These are phyloP conservation scores for Struthidea cinerea DNA, from an alignment of 2,113 vertebrate species.

Conservation along the genomic window DNA sequence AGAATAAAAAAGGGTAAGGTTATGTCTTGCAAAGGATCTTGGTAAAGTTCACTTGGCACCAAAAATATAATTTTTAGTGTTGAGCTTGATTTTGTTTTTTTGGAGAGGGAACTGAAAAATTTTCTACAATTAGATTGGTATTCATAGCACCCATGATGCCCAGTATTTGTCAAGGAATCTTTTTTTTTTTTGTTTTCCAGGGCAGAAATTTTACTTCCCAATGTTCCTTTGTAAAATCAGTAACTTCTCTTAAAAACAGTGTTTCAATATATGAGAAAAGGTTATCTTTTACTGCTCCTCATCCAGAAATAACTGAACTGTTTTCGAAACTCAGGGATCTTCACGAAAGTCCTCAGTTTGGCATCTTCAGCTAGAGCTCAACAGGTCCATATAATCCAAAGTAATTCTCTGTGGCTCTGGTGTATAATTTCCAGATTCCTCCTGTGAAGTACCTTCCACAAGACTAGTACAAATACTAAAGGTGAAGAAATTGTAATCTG, in stretches of 20 bases:
- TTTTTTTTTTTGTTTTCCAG: not conserved
- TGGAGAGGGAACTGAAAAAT: not conserved
- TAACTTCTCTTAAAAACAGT: not conserved
- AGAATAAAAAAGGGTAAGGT: rapidly evolving
- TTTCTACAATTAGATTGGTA: not conserved
- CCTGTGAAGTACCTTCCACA: not conserved
- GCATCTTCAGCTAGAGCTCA: not conserved
- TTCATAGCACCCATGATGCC: not conserved
- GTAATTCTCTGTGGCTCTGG: not conserved
- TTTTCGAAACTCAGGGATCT: not conserved
- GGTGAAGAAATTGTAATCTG: not conserved
- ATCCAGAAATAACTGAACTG: not conserved
- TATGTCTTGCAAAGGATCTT: not conserved
- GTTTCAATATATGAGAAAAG: not conserved
- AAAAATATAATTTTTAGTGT: not conserved
- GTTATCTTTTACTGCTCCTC: not conserved
- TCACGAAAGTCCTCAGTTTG: rapidly evolving
- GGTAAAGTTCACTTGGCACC: not conserved
- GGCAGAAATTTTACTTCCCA: not conserved
- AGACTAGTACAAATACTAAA: not conserved
- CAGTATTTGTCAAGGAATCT: rapidly evolving
- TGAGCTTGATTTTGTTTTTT: not conserved
- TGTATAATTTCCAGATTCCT: not conserved
- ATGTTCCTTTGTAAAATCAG: not conserved
- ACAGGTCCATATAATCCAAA: not conserved